Percentiles rank a stretch among this genome's conserved stretches.
Conservation (phyloP, 2,888 invertebrate species). For the Sepiola atlantica region DNA sequence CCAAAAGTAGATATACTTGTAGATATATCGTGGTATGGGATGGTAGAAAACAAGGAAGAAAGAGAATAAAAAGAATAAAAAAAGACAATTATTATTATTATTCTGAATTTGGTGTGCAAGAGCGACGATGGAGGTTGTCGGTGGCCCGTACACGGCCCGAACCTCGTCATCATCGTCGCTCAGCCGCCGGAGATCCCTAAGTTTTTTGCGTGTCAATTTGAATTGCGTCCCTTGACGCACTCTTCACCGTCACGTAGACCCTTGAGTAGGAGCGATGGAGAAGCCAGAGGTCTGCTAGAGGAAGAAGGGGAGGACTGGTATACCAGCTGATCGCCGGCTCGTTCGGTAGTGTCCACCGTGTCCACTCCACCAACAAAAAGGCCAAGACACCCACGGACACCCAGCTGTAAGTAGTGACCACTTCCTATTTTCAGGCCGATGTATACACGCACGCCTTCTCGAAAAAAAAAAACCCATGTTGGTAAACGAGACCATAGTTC, state of each 20-base stretch:
- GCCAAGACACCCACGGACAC: constrained; percentile 43
- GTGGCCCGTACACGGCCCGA: background rate
- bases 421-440: constrained; percentile 41
- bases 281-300: constrained; percentile 46
- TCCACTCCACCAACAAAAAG: constrained; percentile 47
- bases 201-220: constrained; percentile 46
- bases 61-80: background rate
- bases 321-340: constrained; percentile 47
- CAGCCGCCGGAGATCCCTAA: constrained; percentile 39
- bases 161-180: constrained; percentile 36
- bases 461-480: background rate
- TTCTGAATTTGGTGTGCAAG: background rate
- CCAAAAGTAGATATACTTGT: background rate
- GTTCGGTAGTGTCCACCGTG: constrained; percentile 47
- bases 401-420: constrained; percentile 45
- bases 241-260: constrained; percentile 47
- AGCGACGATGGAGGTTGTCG: background rate
- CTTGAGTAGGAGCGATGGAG: constrained; percentile 45
- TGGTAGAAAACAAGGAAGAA: background rate
- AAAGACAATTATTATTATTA: background rate
- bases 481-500: background rate
- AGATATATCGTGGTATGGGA: background rate
- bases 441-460: background rate
- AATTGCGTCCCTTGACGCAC: constrained; percentile 47
- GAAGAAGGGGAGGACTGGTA: constrained; percentile 47